These are phyloP conservation scores for Chunga burmeisteri DNA, from an alignment of 2,113 vertebrate genomes.

Conservation along the genomic window DNA sequence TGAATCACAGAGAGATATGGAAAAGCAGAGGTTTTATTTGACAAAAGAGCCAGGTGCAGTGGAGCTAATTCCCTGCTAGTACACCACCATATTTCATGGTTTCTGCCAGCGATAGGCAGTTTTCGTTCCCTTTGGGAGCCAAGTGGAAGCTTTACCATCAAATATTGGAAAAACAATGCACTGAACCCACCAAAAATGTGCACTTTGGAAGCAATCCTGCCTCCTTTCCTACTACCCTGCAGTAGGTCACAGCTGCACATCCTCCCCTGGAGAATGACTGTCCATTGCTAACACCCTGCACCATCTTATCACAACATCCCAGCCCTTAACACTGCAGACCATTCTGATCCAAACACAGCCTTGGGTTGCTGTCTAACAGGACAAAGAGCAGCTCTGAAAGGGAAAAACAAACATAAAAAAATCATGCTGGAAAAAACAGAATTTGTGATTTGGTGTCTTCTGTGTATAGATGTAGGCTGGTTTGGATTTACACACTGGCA, in stretches of 20 bases:
- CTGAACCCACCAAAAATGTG: not conserved
- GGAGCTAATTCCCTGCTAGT: not conserved
- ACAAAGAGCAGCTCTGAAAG: not conserved
- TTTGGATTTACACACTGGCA: not conserved
- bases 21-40: not conserved
- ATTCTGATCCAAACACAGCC: not conserved
- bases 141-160: not conserved
- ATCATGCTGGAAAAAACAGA: not conserved
- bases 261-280: not conserved
- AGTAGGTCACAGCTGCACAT: not conserved
- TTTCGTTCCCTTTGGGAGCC: not conserved
- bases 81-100: not conserved
- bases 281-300: not conserved
- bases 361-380: not conserved
- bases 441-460: not conserved
- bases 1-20: not conserved
- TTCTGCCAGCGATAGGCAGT: not conserved
- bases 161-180: not conserved
- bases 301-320: not conserved
- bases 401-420: not conserved
- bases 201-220: not conserved
- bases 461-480: not conserved
- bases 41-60: not conserved
- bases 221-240: not conserved
- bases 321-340: not conserved